Percentiles rank a stretch among this genome's conserved stretches.
Conservation (phyloP, 1,140 invertebrate genomes). For the Danaus plexippus region DNA sequence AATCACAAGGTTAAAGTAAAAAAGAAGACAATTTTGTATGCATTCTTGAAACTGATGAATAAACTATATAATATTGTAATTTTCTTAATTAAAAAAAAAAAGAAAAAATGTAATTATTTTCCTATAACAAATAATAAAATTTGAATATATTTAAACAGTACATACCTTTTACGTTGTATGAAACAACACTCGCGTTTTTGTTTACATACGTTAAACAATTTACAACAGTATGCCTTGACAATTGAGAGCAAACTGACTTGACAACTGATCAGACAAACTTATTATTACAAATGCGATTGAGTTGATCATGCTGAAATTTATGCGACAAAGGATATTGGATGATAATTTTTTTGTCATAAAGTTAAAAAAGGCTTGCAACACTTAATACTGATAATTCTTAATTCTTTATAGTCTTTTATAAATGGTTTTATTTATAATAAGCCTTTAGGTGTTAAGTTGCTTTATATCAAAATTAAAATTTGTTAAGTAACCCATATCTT, state of each 20-base stretch:
- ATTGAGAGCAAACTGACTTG: slow-evolving; percentile 20
- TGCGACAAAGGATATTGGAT: neutral
- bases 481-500: too few species aligned
- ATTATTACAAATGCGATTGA: slow-evolving; percentile 15
- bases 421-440: too few species aligned
- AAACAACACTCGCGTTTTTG: neutral
- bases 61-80: too few species aligned
- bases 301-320: slow-evolving; percentile 14
- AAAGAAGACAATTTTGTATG: too few species aligned
- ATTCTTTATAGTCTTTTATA: neutral
- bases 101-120: neutral
- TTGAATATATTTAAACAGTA: too few species aligned
- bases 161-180: too few species aligned
- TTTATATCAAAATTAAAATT: too few species aligned
- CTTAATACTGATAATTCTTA: neutral
- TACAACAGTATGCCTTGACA: slow-evolving; percentile 14
- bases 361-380: neutral
- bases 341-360: neutral
- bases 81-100: slow-evolving; percentile 3
- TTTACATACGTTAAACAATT: slow-evolving; percentile 5
- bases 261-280: slow-evolving; percentile 12
- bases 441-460: too few species aligned
- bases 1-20: too few species aligned
- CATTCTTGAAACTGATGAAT: too few species aligned
- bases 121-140: too few species aligned